Evolutionary conservation across 2,797 vertebrate genomes (phyloP), one percentile per base, ranked within the genome.

Genomic region (Telmatherina bonti): DNA sequence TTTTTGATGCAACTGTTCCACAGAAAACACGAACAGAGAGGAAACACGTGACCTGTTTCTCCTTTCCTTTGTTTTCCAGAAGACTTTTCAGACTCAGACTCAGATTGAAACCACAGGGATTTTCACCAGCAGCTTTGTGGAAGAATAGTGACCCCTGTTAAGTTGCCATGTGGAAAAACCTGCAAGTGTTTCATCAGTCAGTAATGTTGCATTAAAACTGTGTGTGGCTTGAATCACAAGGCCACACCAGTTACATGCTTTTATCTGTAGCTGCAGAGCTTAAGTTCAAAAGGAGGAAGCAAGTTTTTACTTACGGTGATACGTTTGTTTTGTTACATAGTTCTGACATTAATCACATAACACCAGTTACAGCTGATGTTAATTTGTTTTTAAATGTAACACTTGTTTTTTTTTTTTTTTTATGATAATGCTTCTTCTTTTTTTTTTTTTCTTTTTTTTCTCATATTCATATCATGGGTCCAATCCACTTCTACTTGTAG

Each of bases 71-170:
- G 60, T 78, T 79, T 92, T 93, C 62, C 78, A 98, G 97, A 95
- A 68, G 95, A 96, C 5, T 85, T 93, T 84, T 97, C 95, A 0
- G 93, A 96, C 85, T 96, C 96, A 0, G 96, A 98, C 85, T 97
- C 96, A 0, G 96, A 98, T 83, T 98, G 93, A 98, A 73, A 51
- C 67, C 15, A 18, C 31, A 60, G 68, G 0, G 53, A 8, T 16
- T 74, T 57, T 56, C 24, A 52, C 51, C 24, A 8, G 11, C 62
- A 27, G 29, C 26, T 41, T 27, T 53, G 58, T 24, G 58, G 22
- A 12, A 35, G 45, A 72, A 71, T 78, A 38, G 52, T 5, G 24
- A 43, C 27, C n/a, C 11, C 54, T 31, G 27, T 62, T 64, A 59
- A 52, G 52, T 55, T 61, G 47, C 29, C 52, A 26, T 70, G 47